Conservation (phyloP, 1,140 invertebrate species). For the Leptinotarsa texana region DNA sequence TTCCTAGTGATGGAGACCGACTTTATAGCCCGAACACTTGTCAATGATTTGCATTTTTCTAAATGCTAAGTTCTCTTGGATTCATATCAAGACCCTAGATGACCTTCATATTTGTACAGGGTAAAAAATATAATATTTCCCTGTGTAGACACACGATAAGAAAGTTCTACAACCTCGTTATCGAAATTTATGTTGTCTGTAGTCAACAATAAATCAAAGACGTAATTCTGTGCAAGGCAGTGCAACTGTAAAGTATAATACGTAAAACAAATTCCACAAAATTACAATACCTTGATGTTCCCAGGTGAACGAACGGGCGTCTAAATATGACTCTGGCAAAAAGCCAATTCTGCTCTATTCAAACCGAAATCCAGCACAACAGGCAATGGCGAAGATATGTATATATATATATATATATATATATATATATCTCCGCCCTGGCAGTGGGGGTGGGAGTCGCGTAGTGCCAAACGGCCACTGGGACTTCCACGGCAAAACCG, state of each 20-base stretch:
- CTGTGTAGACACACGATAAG: too few relatives aligned
- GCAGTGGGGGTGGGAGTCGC: conserved; percentile 40
- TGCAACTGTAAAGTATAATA: background rate
- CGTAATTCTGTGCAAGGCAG: background rate
- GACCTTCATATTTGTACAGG: too few relatives aligned
- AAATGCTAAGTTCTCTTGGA: too few relatives aligned
- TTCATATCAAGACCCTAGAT: too few relatives aligned
- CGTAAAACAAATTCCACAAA: background rate
- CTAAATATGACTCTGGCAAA: conserved; percentile 30
- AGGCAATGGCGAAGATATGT: conserved; percentile 35
- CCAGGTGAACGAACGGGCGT: conserved; percentile 21
- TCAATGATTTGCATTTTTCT: too few relatives aligned
- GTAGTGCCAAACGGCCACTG: background rate
- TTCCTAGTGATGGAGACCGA: too few relatives aligned
- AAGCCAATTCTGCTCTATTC: conserved; percentile 21
- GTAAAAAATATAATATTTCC: too few relatives aligned
- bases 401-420: too few relatives aligned
- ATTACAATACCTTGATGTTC: background rate
- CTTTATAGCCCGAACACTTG: too few relatives aligned
- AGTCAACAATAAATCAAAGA: background rate
- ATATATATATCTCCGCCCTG: conserved; percentile 44
- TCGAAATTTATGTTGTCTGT: too few relatives aligned
- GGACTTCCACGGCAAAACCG: background rate
- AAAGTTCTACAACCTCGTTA: too few relatives aligned
- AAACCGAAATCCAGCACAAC: background rate